Evolutionary conservation across 2,888 invertebrate species (phyloP), one percentile per base, ranked within the genome.

Genomic region (Napeogenes sylphis): DNA sequence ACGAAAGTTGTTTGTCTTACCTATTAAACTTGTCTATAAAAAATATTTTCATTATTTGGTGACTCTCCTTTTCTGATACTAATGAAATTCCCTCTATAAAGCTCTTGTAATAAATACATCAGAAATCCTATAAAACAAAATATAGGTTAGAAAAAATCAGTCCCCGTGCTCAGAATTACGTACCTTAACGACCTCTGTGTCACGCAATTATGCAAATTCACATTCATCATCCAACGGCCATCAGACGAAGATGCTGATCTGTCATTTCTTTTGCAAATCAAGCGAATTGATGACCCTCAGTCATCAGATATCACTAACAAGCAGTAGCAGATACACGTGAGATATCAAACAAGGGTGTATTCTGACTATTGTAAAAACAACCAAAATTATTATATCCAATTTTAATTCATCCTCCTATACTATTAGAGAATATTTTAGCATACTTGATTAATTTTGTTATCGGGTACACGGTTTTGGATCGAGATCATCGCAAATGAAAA

Each of bases 241-340:
- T 71, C 68, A 69, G 59, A 61, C 58, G 59, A 59, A 66, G 65
- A 69, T 68, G 57, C 64, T 69, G 68, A 73, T 70, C 73, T 71
- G 71, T 73, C 66, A 71, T 73, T 75, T 77, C 79, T 79, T 76
- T 75, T 71, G 78, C 80, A 75, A 80, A 83, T 82, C 81, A 77
- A 77, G 78, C 79, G 72, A 78, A 83, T 83, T 84, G 85, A 84
- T 85, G 83, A 81, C 79, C 80, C 72, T 53, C 71, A 71, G 77
- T 71, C 80, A 84, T 84, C 84, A 71, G 85, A 86, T 85, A 84
- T 61, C 71, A 71, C 83, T 86, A 86, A 85, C 85, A 84, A 85
- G 84, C 83, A 70, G 86, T 83, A 84, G 85, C 84, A 70, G 85
- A 85, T 85, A 76, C 71, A 78, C 85, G 85, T 85, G 86, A 68